Percentiles rank a stretch among this genome's conserved stretches.
Evolutionary conservation across 1,140 invertebrate species (phyloP).

Genomic region (Wasmannia auropunctata): DNA sequence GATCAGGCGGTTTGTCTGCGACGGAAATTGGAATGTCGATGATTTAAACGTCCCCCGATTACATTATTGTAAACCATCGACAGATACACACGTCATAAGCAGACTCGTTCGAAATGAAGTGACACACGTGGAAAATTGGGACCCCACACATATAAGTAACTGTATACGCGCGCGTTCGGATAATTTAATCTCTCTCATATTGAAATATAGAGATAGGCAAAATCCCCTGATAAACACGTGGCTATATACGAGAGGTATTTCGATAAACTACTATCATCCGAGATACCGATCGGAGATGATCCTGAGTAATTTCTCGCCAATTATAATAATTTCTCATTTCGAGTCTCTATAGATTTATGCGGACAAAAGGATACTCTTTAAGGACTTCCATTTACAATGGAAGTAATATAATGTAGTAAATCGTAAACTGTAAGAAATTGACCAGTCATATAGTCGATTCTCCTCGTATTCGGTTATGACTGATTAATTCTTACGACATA

Average conservation of each 20-base stretch:
- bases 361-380: neutral
- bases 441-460: no score
- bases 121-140: neutral
- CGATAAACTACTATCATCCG: neutral
- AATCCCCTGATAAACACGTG: neutral
- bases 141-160: neutral
- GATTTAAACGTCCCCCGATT: conserved; percentile 33
- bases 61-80: conserved; percentile 6
- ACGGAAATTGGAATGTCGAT: conserved; percentile 50
- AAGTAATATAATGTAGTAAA: no score
- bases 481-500: no score
- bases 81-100: neutral
- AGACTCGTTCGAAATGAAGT: neutral
- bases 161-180: neutral
- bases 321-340: neutral
- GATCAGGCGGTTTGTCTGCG: neutral
- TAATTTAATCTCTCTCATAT: conserved; percentile 3
- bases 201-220: neutral
- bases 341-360: neutral
- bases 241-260: neutral
- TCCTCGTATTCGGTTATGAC: no score
- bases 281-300: neutral
- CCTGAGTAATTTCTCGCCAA: neutral
- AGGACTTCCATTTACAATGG: no score
- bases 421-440: no score